A percentile compares a stretch with the other conserved stretches of the same genome.
Conservation (phyloP, 1,140 invertebrate species). For the Hydropsyche tenuis region DNA sequence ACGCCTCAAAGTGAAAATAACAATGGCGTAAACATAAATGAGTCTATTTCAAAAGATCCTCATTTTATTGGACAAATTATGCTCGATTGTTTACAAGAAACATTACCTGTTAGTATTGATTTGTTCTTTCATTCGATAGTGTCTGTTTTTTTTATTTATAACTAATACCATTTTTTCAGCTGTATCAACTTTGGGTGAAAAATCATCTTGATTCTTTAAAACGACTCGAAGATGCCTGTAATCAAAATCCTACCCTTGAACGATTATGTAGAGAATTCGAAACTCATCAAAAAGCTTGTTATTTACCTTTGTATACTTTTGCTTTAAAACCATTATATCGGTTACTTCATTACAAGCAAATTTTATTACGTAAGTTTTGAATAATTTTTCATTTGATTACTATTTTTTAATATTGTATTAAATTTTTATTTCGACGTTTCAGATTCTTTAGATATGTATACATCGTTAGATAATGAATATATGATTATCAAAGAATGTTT, state of each 20-base stretch:
- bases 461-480: constrained; percentile 76
- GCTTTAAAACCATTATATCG: constrained; percentile 89
- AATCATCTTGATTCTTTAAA: constrained; percentile 77
- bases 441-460: constrained; percentile 79
- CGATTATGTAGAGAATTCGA: constrained; percentile 86
- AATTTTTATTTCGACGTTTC: constrained; percentile 47
- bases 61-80: constrained; percentile 74
- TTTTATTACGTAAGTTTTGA: constrained; percentile 78
- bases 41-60: constrained; percentile 52
- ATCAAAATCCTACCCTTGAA: constrained; percentile 53
- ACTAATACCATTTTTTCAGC: constrained; percentile 60
- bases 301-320: constrained; percentile 85
- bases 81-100: constrained; percentile 65
- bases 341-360: constrained; percentile 82
- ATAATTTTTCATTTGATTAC: neutral
- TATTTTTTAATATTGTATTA: neutral
- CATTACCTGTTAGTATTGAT: constrained; percentile 61
- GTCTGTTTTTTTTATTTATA: neutral
- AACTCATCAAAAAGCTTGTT: constrained; percentile 83
- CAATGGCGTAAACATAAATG: constrained; percentile 67
- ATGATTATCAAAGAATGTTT: constrained; percentile 75
- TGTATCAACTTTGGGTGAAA: constrained; percentile 84
- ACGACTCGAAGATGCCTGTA: constrained; percentile 75
- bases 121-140: neutral
- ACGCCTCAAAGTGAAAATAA: constrained; percentile 59